A percentile compares a stretch with the other conserved stretches of the same genome.
Evolutionary conservation across 2,797 vertebrate genomes (phyloP).

Genomic region (Heliangelus exortis): DNA sequence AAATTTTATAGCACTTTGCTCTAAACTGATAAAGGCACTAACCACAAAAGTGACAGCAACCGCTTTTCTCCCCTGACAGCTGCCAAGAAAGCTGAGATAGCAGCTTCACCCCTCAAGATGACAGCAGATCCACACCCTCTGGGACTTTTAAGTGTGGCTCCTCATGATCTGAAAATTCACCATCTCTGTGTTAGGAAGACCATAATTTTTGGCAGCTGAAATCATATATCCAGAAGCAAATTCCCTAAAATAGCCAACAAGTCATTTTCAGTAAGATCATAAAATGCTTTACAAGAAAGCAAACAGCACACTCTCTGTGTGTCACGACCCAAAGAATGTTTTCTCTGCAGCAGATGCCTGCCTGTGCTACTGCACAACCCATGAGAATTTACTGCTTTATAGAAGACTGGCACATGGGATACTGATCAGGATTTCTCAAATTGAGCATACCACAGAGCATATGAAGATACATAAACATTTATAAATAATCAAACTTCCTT

Average conservation of each 20-base stretch:
- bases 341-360: background rate
- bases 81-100: background rate
- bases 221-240: background rate
- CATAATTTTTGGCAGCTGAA: background rate
- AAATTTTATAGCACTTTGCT: background rate
- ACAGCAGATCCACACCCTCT: background rate
- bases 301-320: conserved; percentile 17
- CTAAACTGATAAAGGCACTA: background rate
- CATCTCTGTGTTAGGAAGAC: background rate
- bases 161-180: background rate
- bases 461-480: background rate
- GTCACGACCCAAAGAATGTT: background rate
- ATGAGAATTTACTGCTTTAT: background rate
- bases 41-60: background rate
- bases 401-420: background rate
- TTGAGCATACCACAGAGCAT: background rate
- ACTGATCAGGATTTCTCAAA: background rate
- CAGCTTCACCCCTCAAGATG: background rate
- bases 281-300: background rate
- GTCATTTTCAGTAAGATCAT: background rate
- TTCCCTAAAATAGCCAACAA: conserved; percentile 32
- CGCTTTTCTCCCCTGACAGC: background rate
- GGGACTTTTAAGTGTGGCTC: background rate
- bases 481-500: background rate
- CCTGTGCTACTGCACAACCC: background rate